Evolutionary conservation across 2,797 vertebrate species (phyloP), one percentile per base, ranked within the genome.

Genomic region (Numenius phaeopus): DNA sequence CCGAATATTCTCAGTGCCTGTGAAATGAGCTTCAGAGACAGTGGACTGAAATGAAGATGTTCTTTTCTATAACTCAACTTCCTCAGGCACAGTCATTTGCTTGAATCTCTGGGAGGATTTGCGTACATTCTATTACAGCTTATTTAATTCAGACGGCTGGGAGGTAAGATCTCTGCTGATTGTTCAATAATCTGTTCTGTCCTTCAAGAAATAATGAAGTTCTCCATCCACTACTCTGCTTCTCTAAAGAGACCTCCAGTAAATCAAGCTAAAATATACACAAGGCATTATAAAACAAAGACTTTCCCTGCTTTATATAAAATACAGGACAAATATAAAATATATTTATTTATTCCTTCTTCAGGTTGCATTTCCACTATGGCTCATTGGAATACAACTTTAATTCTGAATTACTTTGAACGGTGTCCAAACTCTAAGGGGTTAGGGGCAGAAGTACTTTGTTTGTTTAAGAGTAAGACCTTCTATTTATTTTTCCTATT

Each of bases 401-500:
- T 46, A 82, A 21, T 65, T 76, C 40, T 88, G 58, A 88, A 83
- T 79, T 85, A 87, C 47, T 77, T 30, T 79, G 58, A 86, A 55
- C 4, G 6, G 20, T 40, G 42, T 78, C 57, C 83, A 87, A 29
- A 83, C 14, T 59, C 75, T 67, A 71, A 54, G 46, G 16, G 39
- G 10, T 44, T 57, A 3, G 3, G 27, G 59, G 52, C 21, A 57
- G 55, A 85, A 20, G 29, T 69, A 87, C 86, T 94, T 47, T 58
- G 54, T 10, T 88, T 76, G 44, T 64, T 70, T 86, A 89, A 83
- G 79, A 65, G 42, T 21, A 6, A 30, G 66, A 76, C 50, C 27
- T 96, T 83, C 26, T 83, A 39, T 87, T 94, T 76, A 77, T 82
- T 96, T 94, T 89, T 76, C 59, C 67, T 88, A 29, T 57, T 91